Percentiles rank a stretch among this genome's conserved stretches.
phyloP scores from a whole-genome alignment of 2,113 vertebrate species.

The Grallaria varia region DNA sequence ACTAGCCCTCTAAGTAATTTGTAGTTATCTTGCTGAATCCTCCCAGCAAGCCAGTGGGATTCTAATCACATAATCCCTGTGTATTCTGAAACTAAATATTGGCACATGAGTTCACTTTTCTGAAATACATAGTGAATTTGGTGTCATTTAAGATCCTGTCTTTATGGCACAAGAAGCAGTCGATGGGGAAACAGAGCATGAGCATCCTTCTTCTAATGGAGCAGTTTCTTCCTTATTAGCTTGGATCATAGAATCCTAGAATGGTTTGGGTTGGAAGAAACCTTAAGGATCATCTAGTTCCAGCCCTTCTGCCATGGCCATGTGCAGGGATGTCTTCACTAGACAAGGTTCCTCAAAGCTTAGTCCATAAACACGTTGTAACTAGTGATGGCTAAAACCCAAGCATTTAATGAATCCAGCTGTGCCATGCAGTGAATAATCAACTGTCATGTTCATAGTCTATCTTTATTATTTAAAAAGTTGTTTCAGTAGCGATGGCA shows the following conservation, averaged over 20 bases:
- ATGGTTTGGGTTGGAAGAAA: neutral
- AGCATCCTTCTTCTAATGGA: neutral
- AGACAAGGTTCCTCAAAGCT: neutral
- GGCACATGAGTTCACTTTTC: neutral
- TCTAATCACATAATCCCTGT: slow-evolving; percentile 27
- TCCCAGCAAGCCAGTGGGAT: neutral
- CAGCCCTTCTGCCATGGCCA: too few species aligned
- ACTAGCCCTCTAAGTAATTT: slow-evolving; percentile 30
- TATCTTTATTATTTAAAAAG: neutral
- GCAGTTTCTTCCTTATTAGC: neutral
- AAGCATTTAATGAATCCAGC: neutral
- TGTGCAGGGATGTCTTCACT: too few species aligned
- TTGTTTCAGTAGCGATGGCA: neutral
- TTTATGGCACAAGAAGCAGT: neutral
- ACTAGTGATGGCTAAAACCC: neutral
- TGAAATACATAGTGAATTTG: neutral
- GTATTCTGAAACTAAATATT: slow-evolving; percentile 16
- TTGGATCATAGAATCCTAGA: neutral
- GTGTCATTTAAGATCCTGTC: neutral
- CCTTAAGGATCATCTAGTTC: neutral
- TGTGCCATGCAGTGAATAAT: neutral
- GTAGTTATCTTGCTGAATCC: slow-evolving; percentile 37
- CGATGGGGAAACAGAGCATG: neutral
- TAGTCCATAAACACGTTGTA: neutral
- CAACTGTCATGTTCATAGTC: neutral